Evolutionary conservation across 2,797 vertebrate species (phyloP).

Genomic region (Xiphorhynchus erythropygius): DNA sequence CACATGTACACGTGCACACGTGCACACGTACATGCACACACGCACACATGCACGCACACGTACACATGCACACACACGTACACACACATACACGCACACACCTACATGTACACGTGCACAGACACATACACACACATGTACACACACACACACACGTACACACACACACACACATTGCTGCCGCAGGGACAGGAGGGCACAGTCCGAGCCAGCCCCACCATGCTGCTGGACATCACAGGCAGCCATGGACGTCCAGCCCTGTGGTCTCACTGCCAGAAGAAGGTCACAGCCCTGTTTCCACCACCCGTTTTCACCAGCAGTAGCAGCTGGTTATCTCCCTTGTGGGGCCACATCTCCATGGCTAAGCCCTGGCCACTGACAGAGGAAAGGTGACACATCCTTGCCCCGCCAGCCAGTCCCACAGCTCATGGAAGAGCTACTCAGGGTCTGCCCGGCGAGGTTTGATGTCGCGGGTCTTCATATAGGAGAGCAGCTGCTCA

Average conservation of each 20-base stretch:
- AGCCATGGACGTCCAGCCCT: not conserved
- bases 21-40: too few species aligned
- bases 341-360: not conserved
- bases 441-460: conserved; percentile 63
- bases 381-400: not conserved
- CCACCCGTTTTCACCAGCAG: not conserved
- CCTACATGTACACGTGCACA: too few species aligned
- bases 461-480: conserved; percentile 94
- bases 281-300: not conserved
- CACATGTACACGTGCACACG: too few species aligned
- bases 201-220: not conserved
- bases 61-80: too few species aligned
- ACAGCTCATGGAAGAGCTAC: not conserved
- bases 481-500: conserved; percentile 97
- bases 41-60: too few species aligned
- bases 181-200: not conserved
- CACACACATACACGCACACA: not conserved
- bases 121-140: too few species aligned
- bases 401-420: not conserved
- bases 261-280: not conserved
- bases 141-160: too few species aligned
- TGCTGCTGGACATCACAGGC: not conserved
- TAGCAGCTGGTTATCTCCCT: not conserved
- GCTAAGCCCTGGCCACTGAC: not conserved
- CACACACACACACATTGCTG: not conserved